Evolutionary conservation across 64 coral and sea anemone genomes (phyloP), one percentile per base, ranked within the genome.

Genomic region (Hydrozoanthus tunicans): DNA sequence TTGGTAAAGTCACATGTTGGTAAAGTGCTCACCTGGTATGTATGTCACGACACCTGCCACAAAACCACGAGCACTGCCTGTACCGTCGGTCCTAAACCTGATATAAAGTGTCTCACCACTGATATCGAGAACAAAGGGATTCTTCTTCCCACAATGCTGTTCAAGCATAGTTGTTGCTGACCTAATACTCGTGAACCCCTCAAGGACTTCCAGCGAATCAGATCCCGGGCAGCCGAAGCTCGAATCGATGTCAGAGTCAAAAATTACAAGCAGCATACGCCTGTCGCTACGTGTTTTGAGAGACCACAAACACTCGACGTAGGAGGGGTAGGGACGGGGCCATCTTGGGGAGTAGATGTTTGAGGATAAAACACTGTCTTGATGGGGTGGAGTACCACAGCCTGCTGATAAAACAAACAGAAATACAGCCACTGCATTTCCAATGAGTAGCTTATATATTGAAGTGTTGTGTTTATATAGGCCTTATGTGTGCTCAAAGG

Each of bases 291-390:
- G 83, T 27, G n/a, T 86, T 86, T 73, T 70, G 66, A 86, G 53
- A 58, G 83, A 86, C 83, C 83, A 86, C 11, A 73, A 67, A 58
- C 83, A 86, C 7, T 86, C 83, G 8, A 86, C 83, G 51, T 86
- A 86, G 32, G 65, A 56, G 64, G 83, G 83, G n/a, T 73, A 86
- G 55, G 54, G 83, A 24, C 27, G 67, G 20, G 83, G 83, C 83
- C 83, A 86, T 55, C 24, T 73, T 23, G 67, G 83, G 4, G 83
- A 86, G 83, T 72, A 73, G 53, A 86, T 73, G 63, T 86, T 86
- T 57, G 83, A 67, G 56, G 66, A 86, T 20, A 72, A 4, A 11
- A 54, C 56, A 9, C 73, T 58, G 25, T 86, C 83, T 86, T 86
- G 83, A 73, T 70, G 65, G 55, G 83, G 66, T 12, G 66, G 83